Percentiles rank a stretch among this genome's conserved stretches.
phyloP scores from a whole-genome alignment of 2,888 invertebrate species.

The Apotomis capreana region DNA sequence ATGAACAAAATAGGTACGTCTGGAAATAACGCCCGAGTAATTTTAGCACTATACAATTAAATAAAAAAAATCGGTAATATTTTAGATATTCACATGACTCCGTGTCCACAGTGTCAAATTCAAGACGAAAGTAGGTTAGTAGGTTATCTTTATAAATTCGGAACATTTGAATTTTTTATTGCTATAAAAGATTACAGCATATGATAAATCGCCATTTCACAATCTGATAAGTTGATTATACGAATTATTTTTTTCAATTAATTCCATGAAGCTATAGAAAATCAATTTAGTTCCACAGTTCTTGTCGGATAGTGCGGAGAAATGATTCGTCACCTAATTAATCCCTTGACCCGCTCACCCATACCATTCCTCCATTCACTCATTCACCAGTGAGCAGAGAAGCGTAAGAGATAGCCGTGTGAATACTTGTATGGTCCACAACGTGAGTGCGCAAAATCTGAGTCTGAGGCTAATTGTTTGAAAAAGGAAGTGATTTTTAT shows the following conservation, averaged over 20 bases:
- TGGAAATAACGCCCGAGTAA: too few relatives aligned
- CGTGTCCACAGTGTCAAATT: too few relatives aligned
- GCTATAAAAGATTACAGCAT: too few relatives aligned
- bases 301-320: not conserved
- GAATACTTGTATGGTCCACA: constrained; percentile 11
- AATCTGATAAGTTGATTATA: too few relatives aligned
- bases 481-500: too few relatives aligned
- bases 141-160: too few relatives aligned
- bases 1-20: not conserved
- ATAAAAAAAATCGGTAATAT: too few relatives aligned
- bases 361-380: constrained; percentile 1
- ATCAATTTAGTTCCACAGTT: not conserved
- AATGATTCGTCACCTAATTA: constrained; percentile 30
- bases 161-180: too few relatives aligned
- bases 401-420: constrained; percentile 28
- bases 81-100: too few relatives aligned
- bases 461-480: not conserved
- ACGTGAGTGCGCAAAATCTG: constrained; percentile 7
- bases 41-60: too few relatives aligned
- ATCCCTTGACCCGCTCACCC: constrained; percentile 11
- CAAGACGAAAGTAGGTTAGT: too few relatives aligned
- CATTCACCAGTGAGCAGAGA: constrained; percentile 25
- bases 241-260: not conserved
- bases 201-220: too few relatives aligned
- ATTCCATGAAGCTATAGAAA: not conserved